These are phyloP conservation scores for Butorides virescens DNA, from an alignment of 2,113 vertebrate genomes.

Conservation along the genomic window DNA sequence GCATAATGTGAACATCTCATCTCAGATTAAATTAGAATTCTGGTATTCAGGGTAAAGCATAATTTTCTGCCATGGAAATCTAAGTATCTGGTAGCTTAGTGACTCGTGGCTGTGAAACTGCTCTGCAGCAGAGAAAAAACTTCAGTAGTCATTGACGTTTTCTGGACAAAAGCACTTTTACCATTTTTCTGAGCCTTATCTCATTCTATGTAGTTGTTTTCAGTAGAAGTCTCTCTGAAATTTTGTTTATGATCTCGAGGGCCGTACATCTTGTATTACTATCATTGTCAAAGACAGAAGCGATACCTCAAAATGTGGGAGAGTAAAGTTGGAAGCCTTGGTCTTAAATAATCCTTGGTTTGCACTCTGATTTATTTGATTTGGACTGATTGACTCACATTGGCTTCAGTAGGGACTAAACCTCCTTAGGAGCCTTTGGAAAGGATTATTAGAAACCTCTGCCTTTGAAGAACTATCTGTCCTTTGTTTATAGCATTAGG, in stretches of 20 bases:
- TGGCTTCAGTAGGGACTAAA: constrained; percentile 15
- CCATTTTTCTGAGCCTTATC: background rate
- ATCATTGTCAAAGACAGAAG: background rate
- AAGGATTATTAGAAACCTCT: constrained; percentile 11
- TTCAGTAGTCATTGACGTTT: background rate
- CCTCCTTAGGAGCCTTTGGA: constrained; percentile 35
- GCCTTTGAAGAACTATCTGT: constrained; percentile 24
- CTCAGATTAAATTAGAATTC: background rate
- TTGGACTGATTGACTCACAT: background rate
- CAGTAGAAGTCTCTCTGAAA: background rate
- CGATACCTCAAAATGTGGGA: background rate
- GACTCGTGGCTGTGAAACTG: background rate
- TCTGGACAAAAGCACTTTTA: background rate
- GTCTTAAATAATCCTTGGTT: background rate
- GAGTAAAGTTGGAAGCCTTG: background rate
- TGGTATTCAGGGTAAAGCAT: background rate
- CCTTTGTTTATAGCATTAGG: constrained; percentile 5
- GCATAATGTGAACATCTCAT: background rate
- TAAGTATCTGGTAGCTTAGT: background rate
- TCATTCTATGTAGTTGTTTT: background rate
- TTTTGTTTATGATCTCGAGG: background rate
- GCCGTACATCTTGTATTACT: background rate
- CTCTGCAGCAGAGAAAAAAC: background rate
- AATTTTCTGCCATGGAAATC: background rate
- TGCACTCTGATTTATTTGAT: constrained; percentile 1